phyloP scores from a whole-genome alignment of 2,888 invertebrate genomes.

The Machimus rusticus region DNA sequence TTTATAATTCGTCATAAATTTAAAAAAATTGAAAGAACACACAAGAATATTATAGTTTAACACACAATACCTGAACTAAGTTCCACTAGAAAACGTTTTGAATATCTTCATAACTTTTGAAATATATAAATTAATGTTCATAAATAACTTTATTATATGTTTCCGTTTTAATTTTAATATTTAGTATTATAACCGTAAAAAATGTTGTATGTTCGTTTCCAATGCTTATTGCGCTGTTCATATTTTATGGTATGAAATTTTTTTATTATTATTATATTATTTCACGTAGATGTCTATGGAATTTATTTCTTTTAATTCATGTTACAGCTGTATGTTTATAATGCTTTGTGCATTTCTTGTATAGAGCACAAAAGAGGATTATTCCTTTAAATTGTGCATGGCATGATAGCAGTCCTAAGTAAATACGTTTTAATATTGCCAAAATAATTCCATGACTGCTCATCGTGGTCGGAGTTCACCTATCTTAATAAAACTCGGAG shows the following conservation, averaged over 20 bases:
- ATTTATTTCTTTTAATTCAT: background rate
- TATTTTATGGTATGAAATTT: background rate
- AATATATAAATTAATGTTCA: no score
- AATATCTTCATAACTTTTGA: no score
- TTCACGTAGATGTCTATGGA: background rate
- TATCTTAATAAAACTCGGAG: constrained; percentile 19
- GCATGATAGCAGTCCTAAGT: background rate
- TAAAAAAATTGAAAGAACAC: no score
- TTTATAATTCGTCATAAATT: no score
- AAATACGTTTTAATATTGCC: constrained; percentile 22
- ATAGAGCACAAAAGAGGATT: background rate
- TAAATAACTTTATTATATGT: no score
- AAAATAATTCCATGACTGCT: background rate
- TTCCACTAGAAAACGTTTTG: no score
- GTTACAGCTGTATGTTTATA: background rate
- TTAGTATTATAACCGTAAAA: no score
- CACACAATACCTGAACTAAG: no score
- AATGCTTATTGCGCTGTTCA: background rate
- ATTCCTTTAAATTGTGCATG: background rate
- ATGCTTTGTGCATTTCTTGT: background rate
- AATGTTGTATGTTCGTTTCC: no score
- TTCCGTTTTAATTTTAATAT: no score
- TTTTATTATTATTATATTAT: background rate
- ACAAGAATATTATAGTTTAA: no score
- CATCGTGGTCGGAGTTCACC: constrained; percentile 7